Base-by-base conservation (phyloP, 30 jellyfish, hydroid and myxozoan species). In the Mastigias papua region DNA sequence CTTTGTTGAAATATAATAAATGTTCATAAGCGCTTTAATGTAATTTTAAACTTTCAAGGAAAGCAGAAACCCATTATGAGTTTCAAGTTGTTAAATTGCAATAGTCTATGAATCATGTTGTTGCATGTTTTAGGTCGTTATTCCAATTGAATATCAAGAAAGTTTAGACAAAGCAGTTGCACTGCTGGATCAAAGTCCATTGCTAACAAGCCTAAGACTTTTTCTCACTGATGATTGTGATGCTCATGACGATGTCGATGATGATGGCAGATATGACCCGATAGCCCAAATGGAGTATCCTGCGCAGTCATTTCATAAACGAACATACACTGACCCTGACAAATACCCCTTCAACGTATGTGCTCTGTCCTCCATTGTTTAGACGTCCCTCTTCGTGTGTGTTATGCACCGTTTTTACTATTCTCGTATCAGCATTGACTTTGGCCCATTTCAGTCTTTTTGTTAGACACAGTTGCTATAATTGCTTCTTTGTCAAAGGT, bases 141-240 rank as follows among this genome's bases (percentile, higher is more conserved):
- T 92, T 46, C 98, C 98, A n/a, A 81, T 92, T 22, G 86, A 65
- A 62, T 78, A 70, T 34, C 98, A 92, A 65, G 88, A 91, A 26
- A 96, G 86, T 70, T 73, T 92, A n/a, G 98, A 92, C 62, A 86
- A 87, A 66, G 96, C 96, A 4, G 73, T 92, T 67, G 98, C 98
- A 0, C 94, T 92, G 15, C 89, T 92, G 25, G 98, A 92, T 73
- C 96, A 92, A 64, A 92, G 98, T 74, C 91, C 91, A 16, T 83
- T 70, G 46, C 34, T 92, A 29, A 92, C 92, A 46, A 86, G 98
- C 78, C 65, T 92, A 65, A 81, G 96, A 29, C 85, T 92, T 32
- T 83, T 71, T 57, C 86, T 92, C 34, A 84, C 98, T 15, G 87
- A 77, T 29, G 93, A 89, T 49, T 72, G 35, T 48, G 83, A 73